Conservation (phyloP, 2,797 vertebrate species). For the Distichodus sexfasciatus region DNA sequence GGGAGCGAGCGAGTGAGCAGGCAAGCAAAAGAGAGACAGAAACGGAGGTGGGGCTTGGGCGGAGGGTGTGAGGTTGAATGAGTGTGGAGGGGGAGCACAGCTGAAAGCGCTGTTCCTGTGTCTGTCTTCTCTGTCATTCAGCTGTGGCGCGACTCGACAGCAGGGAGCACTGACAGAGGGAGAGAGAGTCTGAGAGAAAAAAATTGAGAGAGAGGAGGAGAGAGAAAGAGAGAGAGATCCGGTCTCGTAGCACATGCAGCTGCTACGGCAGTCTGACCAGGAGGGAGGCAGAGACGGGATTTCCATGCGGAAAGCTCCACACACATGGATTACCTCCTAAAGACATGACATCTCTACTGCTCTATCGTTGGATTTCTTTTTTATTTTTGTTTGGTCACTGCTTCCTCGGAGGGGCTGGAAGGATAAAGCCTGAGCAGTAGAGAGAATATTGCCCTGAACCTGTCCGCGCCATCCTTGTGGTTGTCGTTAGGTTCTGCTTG, state of each 20-base stretch:
- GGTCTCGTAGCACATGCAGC: conserved; percentile 31
- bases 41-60: conserved; percentile 54
- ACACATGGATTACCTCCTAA: conserved; percentile 33
- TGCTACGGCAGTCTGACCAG: conserved; percentile 22
- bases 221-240: too few species aligned
- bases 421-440: not conserved
- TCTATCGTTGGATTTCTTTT: conserved; percentile 11
- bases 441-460: not conserved
- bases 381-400: conserved; percentile 22
- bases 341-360: conserved; percentile 11
- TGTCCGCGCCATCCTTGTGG: conserved; percentile 10
- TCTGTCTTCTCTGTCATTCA: conserved; percentile 81
- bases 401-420: conserved; percentile 26
- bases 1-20: too few species aligned
- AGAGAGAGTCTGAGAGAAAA: conserved; percentile 19
- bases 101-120: conserved; percentile 57
- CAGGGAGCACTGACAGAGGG: conserved; percentile 56
- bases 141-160: conserved; percentile 69
- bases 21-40: conserved; percentile 36
- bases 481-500: too few species aligned
- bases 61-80: conserved; percentile 57
- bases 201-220: conserved; percentile 31
- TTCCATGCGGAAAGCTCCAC: conserved; percentile 36
- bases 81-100: conserved; percentile 34
- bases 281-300: conserved; percentile 48